Evolutionary conservation across 2,797 vertebrate genomes (phyloP), one percentile per base, ranked within the genome.

Genomic region (Pseudochromis fuscus): DNA sequence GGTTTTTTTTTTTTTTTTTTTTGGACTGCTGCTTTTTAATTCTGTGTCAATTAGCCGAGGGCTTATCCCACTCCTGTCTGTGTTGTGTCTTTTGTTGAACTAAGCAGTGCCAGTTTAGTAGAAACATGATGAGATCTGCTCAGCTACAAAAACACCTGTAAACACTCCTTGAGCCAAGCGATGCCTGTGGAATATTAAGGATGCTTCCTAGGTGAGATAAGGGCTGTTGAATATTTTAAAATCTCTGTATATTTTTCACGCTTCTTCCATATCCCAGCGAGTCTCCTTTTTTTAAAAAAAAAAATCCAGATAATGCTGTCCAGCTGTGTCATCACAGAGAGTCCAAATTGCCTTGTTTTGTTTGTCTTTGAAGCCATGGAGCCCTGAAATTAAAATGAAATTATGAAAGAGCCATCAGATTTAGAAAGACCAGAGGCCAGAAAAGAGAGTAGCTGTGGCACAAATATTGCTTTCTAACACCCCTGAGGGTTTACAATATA

Each of bases 381-480:
- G 62, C 24, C 46, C 57, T 72, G 67, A 86, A 83, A 77, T 80
- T 67, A 65, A 77, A 75, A 66, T 64, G 37, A 57, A 83, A 82
- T 85, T 62, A 66, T 64, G 69, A 75, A 75, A 65, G 28, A 30
- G 13, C 48, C 71, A 46, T 75, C 62, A 57, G 48, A 79, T 82
- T 72, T 60, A 13, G 69, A 66, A 48, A 51, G 61, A 50, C 73
- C 19, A 8, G 49, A 38, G 68, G 67, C 15, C 25, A 57, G 31
- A 49, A 33, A 28, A 27, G 21, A 83, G 72, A 68, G 59, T 42
- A 67, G 76, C 45, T 55, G 65, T 77, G 75, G 73, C 67, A 69
- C 75, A 72, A 86, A 88, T 82, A 86, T 82, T 85, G 79, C 79
- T 82, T 83, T 85, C 74, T 53, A 78, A 58, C 73, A 67, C 60